phyloP scores from a whole-genome alignment of 2,113 vertebrate species.

The Anguilla rostrata region DNA sequence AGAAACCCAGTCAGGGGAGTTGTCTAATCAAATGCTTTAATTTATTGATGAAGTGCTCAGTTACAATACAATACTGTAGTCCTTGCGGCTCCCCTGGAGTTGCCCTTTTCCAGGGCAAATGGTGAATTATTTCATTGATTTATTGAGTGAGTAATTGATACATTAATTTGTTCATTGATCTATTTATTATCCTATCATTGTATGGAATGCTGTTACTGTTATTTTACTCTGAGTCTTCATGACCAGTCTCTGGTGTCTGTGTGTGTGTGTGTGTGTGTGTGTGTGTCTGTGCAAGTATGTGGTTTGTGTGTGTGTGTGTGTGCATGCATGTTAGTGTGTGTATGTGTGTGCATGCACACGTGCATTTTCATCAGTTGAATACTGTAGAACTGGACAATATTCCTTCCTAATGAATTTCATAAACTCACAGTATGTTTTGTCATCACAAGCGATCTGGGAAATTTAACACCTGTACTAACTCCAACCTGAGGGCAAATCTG shows the following conservation, averaged over 20 bases:
- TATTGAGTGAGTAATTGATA: too few relatives aligned
- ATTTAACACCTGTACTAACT: constrained; percentile 9
- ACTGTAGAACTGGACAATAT: background rate
- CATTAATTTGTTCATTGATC: too few relatives aligned
- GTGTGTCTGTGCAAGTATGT: background rate
- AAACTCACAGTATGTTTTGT: constrained; percentile 10
- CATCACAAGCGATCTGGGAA: constrained; percentile 3
- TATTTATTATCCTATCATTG: too few relatives aligned
- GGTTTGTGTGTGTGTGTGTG: background rate
- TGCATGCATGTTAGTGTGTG: background rate
- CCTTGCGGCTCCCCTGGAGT: too few relatives aligned
- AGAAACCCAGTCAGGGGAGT: too few relatives aligned
- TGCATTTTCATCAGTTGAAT: background rate
- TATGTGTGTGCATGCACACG: background rate
- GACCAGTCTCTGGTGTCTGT: background rate
- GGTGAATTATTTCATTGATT: too few relatives aligned
- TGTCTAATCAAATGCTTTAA: too few relatives aligned
- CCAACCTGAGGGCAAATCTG: background rate
- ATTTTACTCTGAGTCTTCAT: background rate
- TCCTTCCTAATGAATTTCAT: background rate
- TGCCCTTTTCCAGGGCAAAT: too few relatives aligned
- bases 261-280: background rate
- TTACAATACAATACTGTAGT: too few relatives aligned
- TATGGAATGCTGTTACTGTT: background rate
- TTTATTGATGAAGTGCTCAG: too few relatives aligned